Evolutionary conservation across 2,113 vertebrate species (phyloP), one percentile per base, ranked within the genome.

Genomic region (Picathartes gymnocephalus): DNA sequence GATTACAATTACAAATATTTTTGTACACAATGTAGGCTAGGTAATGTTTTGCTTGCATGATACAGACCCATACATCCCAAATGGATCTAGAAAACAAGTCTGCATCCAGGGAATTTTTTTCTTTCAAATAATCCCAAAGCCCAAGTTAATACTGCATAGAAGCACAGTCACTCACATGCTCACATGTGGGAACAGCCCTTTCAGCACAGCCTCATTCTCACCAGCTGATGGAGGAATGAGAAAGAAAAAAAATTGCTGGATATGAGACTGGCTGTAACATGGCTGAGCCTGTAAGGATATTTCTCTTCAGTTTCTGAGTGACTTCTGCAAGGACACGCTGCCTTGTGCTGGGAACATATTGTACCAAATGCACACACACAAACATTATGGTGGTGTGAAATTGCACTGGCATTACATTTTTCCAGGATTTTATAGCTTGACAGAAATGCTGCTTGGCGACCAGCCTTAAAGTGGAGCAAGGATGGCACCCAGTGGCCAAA

Each of bases 401-500:
- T 92, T 91, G 90, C 90, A 88, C 83, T 81, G 72, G 79, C 69
- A 93, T 93, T 72, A 85, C 87, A 70, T 66, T 90, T 77, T 94
- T 95, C 53, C 95, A 12, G 70, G 84, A 90, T 96, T 97, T 97
- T 96, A 91, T 31, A 14, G 93, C 53, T 90, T 79, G 58, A 57
- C 47, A 94, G 93, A 91, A 92, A 89, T 5, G 37, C 54, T 81
- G 89, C 57, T 82, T 48, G 58, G 83, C 19, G 15, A 57, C 37
- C 60, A 96, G 93, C 57, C 80, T 91, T 98, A 97, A 22, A 96
- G 21, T 98, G 97, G 98, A 98, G 98, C 98, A 98, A 98, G 97
- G 96, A 97, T 98, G 98, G 97, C 98, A 98, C 98, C 98, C 97
- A 98, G 98, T 98, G 98, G 98, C 96, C 97, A 97, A 97, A 98